Percentiles rank a stretch among this genome's conserved stretches.
These are phyloP conservation scores for Notolepis coatsorum DNA, from an alignment of 2,797 vertebrate species.

Conservation along the genomic window DNA sequence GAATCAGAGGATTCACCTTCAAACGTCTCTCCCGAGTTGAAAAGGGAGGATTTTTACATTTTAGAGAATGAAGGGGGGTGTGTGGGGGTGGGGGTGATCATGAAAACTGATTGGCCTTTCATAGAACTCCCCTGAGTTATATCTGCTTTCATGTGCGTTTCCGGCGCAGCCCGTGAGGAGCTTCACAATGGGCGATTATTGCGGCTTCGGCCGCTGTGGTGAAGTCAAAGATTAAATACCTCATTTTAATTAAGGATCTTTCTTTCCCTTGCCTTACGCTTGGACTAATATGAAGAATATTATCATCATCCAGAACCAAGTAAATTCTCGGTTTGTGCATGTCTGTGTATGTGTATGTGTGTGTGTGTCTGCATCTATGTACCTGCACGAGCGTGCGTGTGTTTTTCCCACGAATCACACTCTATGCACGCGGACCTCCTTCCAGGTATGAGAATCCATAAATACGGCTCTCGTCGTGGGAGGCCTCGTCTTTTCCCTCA, in stretches of 20 bases:
- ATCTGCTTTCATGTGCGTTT: background rate
- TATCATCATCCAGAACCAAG: no score
- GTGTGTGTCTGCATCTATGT: background rate
- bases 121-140: background rate
- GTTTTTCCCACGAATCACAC: no score
- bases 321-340: background rate
- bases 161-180: background rate
- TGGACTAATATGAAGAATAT: background rate
- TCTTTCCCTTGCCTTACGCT: no score
- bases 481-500: background rate
- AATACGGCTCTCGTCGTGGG: background rate
- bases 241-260: background rate
- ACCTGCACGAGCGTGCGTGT: background rate
- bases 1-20: conserved; percentile 12
- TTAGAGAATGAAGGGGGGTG: background rate
- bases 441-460: background rate
- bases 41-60: conserved; percentile 6
- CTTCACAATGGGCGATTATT: background rate
- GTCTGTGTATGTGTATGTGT: background rate
- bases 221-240: background rate
- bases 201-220: no score
- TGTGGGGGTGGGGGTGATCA: no score
- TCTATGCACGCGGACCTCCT: background rate
- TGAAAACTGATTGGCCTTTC: background rate
- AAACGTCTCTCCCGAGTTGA: conserved; percentile 8